Percentiles rank a stretch among this genome's conserved stretches.
phyloP scores from a whole-genome alignment of 1,140 invertebrate genomes.

The Rhizoglyphus robini region DNA sequence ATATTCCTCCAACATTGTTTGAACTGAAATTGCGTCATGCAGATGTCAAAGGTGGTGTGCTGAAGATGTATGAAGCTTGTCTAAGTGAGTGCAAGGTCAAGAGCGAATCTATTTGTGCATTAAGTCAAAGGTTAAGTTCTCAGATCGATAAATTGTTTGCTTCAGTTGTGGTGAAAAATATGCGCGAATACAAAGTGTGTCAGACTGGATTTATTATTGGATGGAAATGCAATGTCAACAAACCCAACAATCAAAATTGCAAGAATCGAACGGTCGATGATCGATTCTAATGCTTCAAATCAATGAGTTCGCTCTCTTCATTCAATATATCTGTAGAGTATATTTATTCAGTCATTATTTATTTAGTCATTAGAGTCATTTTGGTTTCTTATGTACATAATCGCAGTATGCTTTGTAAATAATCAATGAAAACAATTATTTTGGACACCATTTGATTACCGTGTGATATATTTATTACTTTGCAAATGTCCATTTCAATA shows the following conservation, averaged over 20 bases:
- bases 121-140: neutral
- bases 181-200: conserved; percentile 14
- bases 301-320: no score
- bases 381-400: no score
- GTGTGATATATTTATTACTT: neutral
- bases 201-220: conserved; percentile 19
- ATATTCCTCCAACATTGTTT: conserved; percentile 19
- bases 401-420: no score
- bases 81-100: neutral
- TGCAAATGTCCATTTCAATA: neutral
- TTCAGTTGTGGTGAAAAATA: neutral
- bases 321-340: no score
- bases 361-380: neutral
- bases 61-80: neutral
- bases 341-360: neutral
- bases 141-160: conserved; percentile 3
- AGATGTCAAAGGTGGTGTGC: conserved; percentile 5
- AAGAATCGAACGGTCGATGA: neutral
- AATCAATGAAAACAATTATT: neutral
- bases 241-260: neutral
- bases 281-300: conserved; percentile 3
- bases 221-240: conserved; percentile 13
- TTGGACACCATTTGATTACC: neutral
- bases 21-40: neutral
- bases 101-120: no score